These are phyloP conservation scores for Gadopsis bispinosus DNA, from an alignment of 2,797 vertebrate genomes.

Conservation along the genomic window DNA sequence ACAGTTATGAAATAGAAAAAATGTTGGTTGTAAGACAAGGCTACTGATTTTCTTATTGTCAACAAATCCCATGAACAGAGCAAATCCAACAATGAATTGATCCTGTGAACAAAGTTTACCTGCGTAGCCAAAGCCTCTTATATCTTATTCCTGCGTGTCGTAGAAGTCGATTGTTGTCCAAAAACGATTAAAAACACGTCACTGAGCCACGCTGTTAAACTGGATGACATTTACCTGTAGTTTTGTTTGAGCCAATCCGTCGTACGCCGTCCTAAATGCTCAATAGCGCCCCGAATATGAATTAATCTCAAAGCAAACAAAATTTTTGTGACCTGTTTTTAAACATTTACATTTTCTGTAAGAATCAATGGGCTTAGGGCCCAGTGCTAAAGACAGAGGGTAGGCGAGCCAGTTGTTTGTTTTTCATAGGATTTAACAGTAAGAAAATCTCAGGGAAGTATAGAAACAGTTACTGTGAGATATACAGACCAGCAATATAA, in stretches of 20 bases:
- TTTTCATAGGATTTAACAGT: background rate
- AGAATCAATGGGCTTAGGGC: background rate
- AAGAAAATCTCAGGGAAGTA: background rate
- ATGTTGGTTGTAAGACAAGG: background rate
- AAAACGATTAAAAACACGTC: background rate
- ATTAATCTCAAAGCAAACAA: background rate
- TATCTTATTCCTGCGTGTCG: background rate
- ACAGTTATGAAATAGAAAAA: constrained; percentile 2
- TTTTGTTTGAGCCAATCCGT: background rate
- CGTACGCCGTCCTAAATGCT: background rate
- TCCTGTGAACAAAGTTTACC: background rate
- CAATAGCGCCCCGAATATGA: background rate
- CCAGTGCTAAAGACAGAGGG: background rate
- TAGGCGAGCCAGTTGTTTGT: background rate
- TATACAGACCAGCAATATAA: background rate
- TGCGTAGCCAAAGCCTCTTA: background rate
- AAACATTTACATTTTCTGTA: background rate
- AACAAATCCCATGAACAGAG: background rate
- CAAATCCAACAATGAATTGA: background rate
- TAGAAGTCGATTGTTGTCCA: background rate
- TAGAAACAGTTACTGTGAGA: background rate
- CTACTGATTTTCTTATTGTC: background rate
- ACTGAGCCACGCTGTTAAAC: too few relatives aligned
- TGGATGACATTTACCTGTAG: too few relatives aligned
- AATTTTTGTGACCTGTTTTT: background rate